phyloP scores from a whole-genome alignment of 92 coral and sea anemone species.

The Palythoa caribaeorum region DNA sequence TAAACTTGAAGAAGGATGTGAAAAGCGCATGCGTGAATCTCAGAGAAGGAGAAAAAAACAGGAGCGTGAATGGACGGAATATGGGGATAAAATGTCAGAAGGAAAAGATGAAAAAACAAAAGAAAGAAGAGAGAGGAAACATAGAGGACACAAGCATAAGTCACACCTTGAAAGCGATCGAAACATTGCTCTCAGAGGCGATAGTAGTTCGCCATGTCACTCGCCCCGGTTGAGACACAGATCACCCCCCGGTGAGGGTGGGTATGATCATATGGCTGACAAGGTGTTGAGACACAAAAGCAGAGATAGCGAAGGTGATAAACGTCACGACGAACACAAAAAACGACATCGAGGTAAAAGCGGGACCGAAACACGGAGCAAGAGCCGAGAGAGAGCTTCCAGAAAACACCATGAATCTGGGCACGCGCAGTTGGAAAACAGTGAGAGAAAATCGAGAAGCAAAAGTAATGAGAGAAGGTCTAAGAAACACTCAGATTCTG shows the following conservation, averaged over 20 bases:
- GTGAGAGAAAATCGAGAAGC: neutral
- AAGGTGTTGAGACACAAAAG: constrained; percentile 36
- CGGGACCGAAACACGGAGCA: constrained; percentile 17
- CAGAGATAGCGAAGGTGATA: constrained; percentile 51
- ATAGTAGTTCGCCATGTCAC: neutral
- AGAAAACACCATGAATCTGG: constrained; percentile 18
- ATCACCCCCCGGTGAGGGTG: constrained; percentile 15
- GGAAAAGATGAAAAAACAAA: constrained; percentile 25
- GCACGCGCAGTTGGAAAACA: constrained; percentile 22
- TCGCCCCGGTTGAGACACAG: constrained; percentile 20
- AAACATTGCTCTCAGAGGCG: neutral
- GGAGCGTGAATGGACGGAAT: neutral
- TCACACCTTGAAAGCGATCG: constrained; percentile 23
- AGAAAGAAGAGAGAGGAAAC: constrained; percentile 38
- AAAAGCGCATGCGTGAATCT: constrained; percentile 7
- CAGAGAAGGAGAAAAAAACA: neutral
- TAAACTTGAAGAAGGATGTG: constrained; percentile 49
- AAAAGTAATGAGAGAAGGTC: constrained; percentile 7
- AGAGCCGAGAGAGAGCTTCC: constrained; percentile 16
- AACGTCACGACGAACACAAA: constrained; percentile 40
- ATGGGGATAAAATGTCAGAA: neutral
- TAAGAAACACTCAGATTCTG: constrained; percentile 26
- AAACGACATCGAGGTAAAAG: constrained; percentile 23
- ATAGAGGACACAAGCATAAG: constrained; percentile 48
- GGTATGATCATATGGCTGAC: constrained; percentile 33